Evolutionary conservation across 64 coral and sea anemone genomes (phyloP).

Genomic region (Catalaphyllia jardinei): DNA sequence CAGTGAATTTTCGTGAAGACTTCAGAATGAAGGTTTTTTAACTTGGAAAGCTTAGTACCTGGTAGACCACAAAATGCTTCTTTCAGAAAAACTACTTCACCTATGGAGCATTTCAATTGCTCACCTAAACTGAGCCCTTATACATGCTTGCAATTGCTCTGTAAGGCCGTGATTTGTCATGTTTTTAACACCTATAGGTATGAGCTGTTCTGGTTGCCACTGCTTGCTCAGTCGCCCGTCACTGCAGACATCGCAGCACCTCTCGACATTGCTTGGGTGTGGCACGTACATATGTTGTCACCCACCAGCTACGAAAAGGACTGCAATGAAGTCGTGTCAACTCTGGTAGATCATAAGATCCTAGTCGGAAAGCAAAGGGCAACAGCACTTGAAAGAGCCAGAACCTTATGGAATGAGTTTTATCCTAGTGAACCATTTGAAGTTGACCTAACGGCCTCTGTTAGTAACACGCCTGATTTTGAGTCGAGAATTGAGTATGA

Average conservation of each 20-base stretch:
- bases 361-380: slow-evolving; percentile 19
- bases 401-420: slow-evolving; percentile 23
- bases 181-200: background rate
- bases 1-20: no score
- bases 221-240: background rate
- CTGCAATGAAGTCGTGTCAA: slow-evolving; percentile 41
- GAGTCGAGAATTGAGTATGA: slow-evolving; percentile 64
- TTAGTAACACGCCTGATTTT: background rate
- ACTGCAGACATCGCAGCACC: slow-evolving; percentile 40
- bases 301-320: slow-evolving; percentile 60
- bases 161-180: background rate
- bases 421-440: slow-evolving; percentile 72
- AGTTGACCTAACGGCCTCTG: slow-evolving; percentile 50
- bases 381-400: slow-evolving; percentile 8
- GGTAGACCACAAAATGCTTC: no score
- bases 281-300: slow-evolving; percentile 82
- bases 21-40: no score
- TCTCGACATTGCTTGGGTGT: slow-evolving; percentile 81
- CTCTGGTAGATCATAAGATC: slow-evolving; percentile 54
- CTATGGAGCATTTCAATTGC: no score
- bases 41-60: no score
- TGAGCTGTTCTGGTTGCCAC: slow-evolving; percentile 54
- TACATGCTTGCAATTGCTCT: no score
- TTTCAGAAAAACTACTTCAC: no score
- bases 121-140: no score